Evolutionary conservation across 2,797 vertebrate genomes (phyloP), one percentile per base, ranked within the genome.

Genomic region (Microcaecilia unicolor): DNA sequence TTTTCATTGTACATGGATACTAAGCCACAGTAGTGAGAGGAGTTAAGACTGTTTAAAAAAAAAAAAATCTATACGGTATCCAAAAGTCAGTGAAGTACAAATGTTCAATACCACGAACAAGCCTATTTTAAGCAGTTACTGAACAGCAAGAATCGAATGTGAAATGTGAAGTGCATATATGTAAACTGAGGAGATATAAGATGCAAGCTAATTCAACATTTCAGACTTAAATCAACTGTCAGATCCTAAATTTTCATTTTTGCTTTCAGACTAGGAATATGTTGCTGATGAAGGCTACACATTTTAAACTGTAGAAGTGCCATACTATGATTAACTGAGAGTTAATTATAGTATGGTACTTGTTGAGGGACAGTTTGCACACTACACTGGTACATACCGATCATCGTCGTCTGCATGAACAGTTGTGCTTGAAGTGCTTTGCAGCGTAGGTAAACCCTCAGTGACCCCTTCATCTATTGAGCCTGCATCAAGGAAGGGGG

Each of bases 401-500:
- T 97, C 91, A 10, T 96, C 92, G 8, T 92, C 89, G 41, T 96
- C 88, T 2, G 79, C 75, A 1, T 92, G 90, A 60, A 82, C 78
- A 61, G 84, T 89, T 20, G 86, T 61, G 60, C 81, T 85, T 10
- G 89, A 84, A 35, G 85, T 78, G 32, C 85, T 81, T 2, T 94
- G 89, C 55, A 95, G 87, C 11, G 89, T 88, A 17, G 90, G 92
- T 25, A 96, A 31, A 27, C 89, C 88, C 49, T 96, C 93, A 3
- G 87, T 86, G 25, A 91, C 89, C 9, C 90, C 89, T 71, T 96
- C 89, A 49, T 96, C 91, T 67, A 95, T 87, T 9, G 91, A 97
- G 48, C 90, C 91, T 94, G 58, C 48, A 37, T 14, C 28, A 41
- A 54, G 61, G 30, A 39, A n/a, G n/a, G n/a, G n/a, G n/a, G n/a